Conservation (phyloP, 2,113 vertebrate species). For the Tichodroma muraria region DNA sequence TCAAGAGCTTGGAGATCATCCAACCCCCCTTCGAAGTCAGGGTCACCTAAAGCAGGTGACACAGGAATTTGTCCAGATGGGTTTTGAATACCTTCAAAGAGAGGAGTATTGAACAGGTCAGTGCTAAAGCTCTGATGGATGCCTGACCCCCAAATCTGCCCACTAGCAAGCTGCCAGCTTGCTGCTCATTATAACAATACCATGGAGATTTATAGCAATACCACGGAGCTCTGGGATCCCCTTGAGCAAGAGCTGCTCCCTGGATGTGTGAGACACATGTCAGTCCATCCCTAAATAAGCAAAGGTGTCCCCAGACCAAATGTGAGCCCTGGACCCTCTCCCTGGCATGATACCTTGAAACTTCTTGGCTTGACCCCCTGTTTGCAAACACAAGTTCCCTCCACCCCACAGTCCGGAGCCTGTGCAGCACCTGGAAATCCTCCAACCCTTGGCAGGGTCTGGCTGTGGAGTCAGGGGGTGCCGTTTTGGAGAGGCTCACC, state of each 20-base stretch:
- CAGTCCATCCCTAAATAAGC: background rate
- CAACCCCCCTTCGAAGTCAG: background rate
- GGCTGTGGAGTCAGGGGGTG: background rate
- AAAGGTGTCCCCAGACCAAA: background rate
- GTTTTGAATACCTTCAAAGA: background rate
- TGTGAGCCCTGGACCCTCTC: background rate
- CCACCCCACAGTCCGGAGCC: background rate
- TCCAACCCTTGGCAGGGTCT: background rate
- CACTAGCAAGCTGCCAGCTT: background rate
- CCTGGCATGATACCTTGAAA: background rate
- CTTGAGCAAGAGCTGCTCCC: background rate
- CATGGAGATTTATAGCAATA: background rate
- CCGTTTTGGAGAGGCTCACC: background rate
- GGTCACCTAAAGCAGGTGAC: background rate
- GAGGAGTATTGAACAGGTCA: background rate
- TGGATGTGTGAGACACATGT: accelerated
- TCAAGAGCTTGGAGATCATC: background rate
- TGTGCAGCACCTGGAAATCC: background rate
- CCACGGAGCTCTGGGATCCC: background rate
- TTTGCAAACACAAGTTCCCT: background rate
- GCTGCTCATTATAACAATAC: background rate
- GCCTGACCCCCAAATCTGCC: background rate
- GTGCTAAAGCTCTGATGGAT: background rate
- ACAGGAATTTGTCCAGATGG: background rate
- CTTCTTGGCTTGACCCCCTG: background rate